Evolutionary conservation across 2,113 vertebrate genomes (phyloP).

Genomic region (Hiodon tergisus): DNA sequence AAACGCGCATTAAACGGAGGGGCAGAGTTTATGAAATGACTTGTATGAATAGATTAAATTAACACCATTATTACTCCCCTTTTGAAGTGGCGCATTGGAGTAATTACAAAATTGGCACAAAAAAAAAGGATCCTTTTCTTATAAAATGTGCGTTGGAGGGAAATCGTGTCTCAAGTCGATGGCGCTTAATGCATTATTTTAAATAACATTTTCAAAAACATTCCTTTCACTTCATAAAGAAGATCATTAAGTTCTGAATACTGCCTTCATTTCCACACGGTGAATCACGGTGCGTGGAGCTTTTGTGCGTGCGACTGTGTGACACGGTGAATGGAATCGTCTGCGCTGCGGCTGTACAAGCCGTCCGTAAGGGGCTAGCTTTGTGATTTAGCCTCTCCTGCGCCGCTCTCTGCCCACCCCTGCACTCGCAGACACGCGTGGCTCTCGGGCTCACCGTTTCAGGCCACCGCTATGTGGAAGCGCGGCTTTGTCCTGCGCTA

Average conservation of each 20-base stretch:
- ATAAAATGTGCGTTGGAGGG: conserved; percentile 60
- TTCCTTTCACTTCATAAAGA: conserved; percentile 63
- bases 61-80: conserved; percentile 95
- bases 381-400: neutral
- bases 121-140: conserved; percentile 61
- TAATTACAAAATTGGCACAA: conserved; percentile 88
- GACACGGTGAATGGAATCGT: neutral
- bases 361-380: neutral
- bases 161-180: conserved; percentile 74
- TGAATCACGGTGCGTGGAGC: conserved; percentile 34
- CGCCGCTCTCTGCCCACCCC: neutral
- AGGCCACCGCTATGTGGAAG: too few species aligned
- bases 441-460: too few species aligned
- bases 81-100: conserved; percentile 95
- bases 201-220: conserved; percentile 77
- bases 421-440: neutral
- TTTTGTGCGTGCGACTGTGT: conserved; percentile 32
- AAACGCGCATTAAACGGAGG: conserved; percentile 85
- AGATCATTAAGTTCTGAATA: conserved; percentile 74
- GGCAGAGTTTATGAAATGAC: conserved; percentile 93
- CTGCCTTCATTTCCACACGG: conserved; percentile 53
- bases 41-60: conserved; percentile 98
- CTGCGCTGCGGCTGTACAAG: neutral
- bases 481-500: too few species aligned
- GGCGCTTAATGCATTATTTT: conserved; percentile 76